phyloP scores from a whole-genome alignment of 2,888 invertebrate genomes.

The Diaprepes abbreviatus region DNA sequence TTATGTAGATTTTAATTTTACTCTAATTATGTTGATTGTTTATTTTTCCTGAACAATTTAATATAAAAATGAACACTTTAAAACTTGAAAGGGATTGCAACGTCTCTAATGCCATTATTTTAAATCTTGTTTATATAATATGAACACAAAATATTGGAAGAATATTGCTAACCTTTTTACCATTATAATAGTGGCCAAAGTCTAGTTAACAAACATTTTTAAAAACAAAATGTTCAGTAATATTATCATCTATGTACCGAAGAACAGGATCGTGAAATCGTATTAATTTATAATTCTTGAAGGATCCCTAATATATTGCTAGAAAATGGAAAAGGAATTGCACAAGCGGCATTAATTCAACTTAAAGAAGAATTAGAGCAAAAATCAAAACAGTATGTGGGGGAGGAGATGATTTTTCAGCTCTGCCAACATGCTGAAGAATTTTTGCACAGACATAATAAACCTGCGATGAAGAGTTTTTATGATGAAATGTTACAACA shows the following conservation, averaged over 20 bases:
- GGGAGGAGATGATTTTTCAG: constrained; percentile 91
- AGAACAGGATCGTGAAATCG: too few species aligned
- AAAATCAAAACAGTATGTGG: constrained; percentile 73
- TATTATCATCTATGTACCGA: too few species aligned
- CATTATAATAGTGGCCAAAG: too few species aligned
- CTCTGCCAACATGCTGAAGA: constrained; percentile 84
- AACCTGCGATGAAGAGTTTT: constrained; percentile 84
- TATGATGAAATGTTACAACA: constrained; percentile 92
- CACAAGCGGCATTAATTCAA: constrained; percentile 76
- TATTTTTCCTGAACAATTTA: too few species aligned
- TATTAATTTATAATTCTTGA: not conserved
- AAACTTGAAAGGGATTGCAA: too few species aligned
- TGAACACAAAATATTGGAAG: too few species aligned
- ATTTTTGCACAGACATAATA: constrained; percentile 85
- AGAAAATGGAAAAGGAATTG: constrained; percentile 84
- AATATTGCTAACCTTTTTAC: too few species aligned
- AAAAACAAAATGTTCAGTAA: too few species aligned
- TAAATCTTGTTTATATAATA: too few species aligned
- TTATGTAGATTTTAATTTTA: not conserved
- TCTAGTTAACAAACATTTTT: too few species aligned
- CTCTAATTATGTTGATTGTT: not conserved
- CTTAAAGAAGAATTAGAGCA: constrained; percentile 74
- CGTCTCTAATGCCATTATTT: too few species aligned
- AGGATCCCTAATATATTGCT: constrained; percentile 79
- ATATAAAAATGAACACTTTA: too few species aligned